Evolutionary conservation across 2,888 invertebrate species (phyloP).

Genomic region (Ceraclea dissimilis): DNA sequence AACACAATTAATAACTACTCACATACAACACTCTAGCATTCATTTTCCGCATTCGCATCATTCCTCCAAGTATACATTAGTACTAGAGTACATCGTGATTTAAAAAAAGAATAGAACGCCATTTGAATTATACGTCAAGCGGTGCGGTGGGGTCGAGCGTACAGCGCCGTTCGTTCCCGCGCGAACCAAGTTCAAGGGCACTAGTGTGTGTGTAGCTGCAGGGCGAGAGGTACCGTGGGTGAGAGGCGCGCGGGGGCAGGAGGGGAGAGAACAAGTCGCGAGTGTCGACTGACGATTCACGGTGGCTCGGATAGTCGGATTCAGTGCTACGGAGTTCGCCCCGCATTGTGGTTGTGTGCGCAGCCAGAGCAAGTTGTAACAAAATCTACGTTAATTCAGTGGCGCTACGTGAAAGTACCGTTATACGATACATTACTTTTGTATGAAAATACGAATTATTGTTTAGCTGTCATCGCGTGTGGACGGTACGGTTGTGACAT

Average conservation of each 20-base stretch:
- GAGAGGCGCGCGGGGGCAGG: conserved; percentile 28
- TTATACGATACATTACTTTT: conserved; percentile 12
- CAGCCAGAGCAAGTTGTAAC: conserved; percentile 34
- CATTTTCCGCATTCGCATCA: conserved; percentile 9
- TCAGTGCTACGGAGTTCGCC: conserved; percentile 53
- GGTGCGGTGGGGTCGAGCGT: conserved; percentile 21
- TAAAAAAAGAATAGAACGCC: conserved; percentile 18
- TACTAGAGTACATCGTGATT: neutral
- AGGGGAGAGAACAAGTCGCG: conserved; percentile 37
- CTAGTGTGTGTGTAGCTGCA: conserved; percentile 16
- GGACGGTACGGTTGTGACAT: conserved; percentile 6
- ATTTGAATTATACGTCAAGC: conserved; percentile 16
- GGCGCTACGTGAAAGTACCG: conserved; percentile 20
- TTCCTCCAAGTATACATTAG: neutral
- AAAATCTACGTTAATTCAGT: neutral
- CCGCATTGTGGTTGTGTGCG: conserved; percentile 50
- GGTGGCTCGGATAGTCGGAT: no score
- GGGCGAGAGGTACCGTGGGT: conserved; percentile 19
- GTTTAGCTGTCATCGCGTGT: conserved; percentile 26
- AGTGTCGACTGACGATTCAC: conserved; percentile 32
- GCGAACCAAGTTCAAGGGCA: conserved; percentile 37
- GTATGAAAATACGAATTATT: conserved; percentile 12
- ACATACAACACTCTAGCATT: neutral
- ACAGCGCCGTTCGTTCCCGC: conserved; percentile 30
- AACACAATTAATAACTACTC: no score